A percentile compares a stretch with the other conserved stretches of the same genome.
Evolutionary conservation across 2,888 invertebrate genomes (phyloP).

Genomic region (Cerastis leucographa): DNA sequence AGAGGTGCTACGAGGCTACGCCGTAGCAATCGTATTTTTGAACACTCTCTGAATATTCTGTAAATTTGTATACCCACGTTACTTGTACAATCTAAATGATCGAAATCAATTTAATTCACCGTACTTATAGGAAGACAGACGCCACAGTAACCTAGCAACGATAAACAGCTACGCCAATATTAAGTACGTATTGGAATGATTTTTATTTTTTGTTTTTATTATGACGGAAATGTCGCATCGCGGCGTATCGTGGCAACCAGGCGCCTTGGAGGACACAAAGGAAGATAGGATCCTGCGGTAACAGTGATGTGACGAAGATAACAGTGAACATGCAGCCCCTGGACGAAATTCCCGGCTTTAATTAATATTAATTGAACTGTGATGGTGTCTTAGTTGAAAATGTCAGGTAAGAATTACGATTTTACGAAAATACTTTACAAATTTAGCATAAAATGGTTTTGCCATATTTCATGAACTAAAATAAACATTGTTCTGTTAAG

Average conservation of each 20-base stretch:
- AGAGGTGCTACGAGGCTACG: slow-evolving; percentile 29
- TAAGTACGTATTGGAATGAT: slow-evolving; percentile 69
- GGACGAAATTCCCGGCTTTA: slow-evolving; percentile 2
- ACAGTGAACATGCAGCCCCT: slow-evolving; percentile 16
- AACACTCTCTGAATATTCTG: neutral
- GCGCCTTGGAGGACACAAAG: slow-evolving; percentile 69
- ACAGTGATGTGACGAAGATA: slow-evolving; percentile 27
- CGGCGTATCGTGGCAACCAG: slow-evolving; percentile 85
- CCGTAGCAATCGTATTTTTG: slow-evolving; percentile 1
- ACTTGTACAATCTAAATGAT: neutral
- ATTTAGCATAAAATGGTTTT: neutral
- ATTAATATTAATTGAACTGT: slow-evolving; percentile 22
- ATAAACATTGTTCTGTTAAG: neutral
- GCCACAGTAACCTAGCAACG: slow-evolving; percentile 77
- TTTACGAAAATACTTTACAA: neutral
- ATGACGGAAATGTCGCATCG: slow-evolving; percentile 84
- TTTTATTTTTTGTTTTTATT: slow-evolving; percentile 80
- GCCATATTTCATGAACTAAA: neutral
- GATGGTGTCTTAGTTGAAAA: slow-evolving; percentile 42
- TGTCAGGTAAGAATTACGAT: slow-evolving; percentile 55
- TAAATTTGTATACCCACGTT: neutral
- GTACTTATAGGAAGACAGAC: slow-evolving; percentile 8
- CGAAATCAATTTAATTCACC: neutral
- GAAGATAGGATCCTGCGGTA: slow-evolving; percentile 61
- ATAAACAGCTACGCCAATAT: slow-evolving; percentile 67